Evolutionary conservation across 1,140 invertebrate species (phyloP).

Genomic region (Armadillidium nasatum): DNA sequence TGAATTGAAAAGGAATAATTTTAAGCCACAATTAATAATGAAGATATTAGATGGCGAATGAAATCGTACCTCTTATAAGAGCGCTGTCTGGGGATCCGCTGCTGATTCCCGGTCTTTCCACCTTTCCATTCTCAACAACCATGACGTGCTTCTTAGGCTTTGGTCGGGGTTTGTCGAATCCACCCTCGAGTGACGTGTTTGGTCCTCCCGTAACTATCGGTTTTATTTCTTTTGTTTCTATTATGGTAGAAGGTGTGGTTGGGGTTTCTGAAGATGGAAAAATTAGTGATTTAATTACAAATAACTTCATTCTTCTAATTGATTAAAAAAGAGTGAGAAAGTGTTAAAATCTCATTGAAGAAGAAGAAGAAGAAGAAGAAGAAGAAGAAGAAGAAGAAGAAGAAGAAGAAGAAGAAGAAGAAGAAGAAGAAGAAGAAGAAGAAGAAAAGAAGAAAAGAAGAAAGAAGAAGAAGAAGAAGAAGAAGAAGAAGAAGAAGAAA

Average conservation of each 20-base stretch:
- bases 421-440: neutral
- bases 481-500: neutral
- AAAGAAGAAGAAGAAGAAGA: neutral
- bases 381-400: neutral
- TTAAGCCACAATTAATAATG: too few relatives aligned
- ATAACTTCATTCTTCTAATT: too few relatives aligned
- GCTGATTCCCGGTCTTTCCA: conserved; percentile 23
- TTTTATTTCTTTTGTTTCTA: neutral
- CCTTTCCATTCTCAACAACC: conserved; percentile 26
- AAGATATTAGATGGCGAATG: too few relatives aligned
- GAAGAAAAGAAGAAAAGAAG: neutral
- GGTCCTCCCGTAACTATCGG: neutral
- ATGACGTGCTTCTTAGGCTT: conserved; percentile 28
- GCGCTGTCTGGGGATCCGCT: neutral
- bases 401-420: conserved; percentile 7
- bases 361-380: neutral
- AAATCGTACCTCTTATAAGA: neutral
- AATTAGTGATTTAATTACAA: neutral
- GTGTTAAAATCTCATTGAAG: neutral
- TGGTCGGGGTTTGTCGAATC: neutral
- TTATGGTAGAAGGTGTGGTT: neutral
- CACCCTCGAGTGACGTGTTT: neutral
- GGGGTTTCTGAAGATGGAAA: neutral
- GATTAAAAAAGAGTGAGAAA: too few relatives aligned
- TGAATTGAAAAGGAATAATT: too few relatives aligned